phyloP scores from a whole-genome alignment of 2,888 invertebrate species.

The Thereva unica region DNA sequence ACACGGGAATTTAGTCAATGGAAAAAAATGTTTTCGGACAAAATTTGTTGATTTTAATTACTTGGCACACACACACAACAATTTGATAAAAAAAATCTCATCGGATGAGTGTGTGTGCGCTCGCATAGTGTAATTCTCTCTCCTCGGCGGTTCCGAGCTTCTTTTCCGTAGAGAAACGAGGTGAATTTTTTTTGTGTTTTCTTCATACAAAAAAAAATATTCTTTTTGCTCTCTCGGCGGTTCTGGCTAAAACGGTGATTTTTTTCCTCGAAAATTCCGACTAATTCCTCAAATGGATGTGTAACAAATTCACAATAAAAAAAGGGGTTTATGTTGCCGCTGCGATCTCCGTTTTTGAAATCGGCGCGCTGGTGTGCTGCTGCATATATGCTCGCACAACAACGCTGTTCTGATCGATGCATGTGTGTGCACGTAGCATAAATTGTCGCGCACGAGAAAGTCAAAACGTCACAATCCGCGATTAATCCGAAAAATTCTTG shows the following conservation, averaged over 20 bases:
- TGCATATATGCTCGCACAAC: not conserved
- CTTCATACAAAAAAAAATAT: not conserved
- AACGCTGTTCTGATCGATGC: not conserved
- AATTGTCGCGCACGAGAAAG: constrained; percentile 4
- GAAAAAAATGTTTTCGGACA: constrained; percentile 28
- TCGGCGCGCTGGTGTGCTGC: not conserved
- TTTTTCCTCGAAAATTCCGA: too few species aligned
- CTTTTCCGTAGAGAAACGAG: not conserved
- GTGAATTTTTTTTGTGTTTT: constrained; percentile 16
- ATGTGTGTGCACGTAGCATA: not conserved
- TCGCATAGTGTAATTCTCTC: constrained; percentile 12
- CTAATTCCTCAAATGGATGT: too few species aligned
- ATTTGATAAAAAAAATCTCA: not conserved
- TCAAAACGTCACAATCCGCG: constrained; percentile 12
- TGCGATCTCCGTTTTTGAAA: constrained; percentile 20
- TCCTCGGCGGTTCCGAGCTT: not conserved
- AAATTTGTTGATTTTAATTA: constrained; percentile 31
- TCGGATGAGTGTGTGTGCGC: constrained; percentile 27
- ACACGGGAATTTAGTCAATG: constrained; percentile 22
- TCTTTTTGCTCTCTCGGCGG: not conserved
- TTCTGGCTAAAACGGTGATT: too few species aligned
- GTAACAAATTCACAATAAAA: not conserved
- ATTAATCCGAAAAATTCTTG: not conserved
- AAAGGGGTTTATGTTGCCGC: constrained; percentile 9
- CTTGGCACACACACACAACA: constrained; percentile 24